These are phyloP conservation scores for Scophthalmus maximus DNA, from an alignment of 2,113 vertebrate species.

Conservation along the genomic window DNA sequence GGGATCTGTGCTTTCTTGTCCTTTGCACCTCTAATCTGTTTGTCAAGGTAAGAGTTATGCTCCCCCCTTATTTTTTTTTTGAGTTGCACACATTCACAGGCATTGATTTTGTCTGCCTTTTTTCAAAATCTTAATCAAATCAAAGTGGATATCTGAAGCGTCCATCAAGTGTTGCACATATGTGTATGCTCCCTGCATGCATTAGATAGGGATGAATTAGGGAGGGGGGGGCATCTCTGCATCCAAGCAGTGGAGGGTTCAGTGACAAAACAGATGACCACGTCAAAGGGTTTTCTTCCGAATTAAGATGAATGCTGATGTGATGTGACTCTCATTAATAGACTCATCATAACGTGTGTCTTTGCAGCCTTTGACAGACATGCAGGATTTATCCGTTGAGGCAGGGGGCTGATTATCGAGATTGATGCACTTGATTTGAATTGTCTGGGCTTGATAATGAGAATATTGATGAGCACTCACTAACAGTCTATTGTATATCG, in stretches of 20 bases:
- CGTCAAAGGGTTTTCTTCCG: conserved; percentile 34
- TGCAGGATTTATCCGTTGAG: conserved; percentile 57
- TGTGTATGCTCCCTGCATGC: conserved; percentile 39
- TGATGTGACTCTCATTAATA: conserved; percentile 55
- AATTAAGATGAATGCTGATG: conserved; percentile 35
- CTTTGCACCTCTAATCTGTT: conserved; percentile 78
- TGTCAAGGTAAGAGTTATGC: conserved; percentile 76
- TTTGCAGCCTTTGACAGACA: conserved; percentile 55
- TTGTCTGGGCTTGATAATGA: conserved; percentile 46
- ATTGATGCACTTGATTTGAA: conserved; percentile 61
- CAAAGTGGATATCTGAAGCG: conserved; percentile 21
- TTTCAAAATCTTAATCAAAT: conserved; percentile 4
- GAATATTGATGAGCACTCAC: conserved; percentile 55
- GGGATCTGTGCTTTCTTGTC: conserved; percentile 76
- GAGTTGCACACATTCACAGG: conserved; percentile 53
- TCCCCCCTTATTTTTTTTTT: conserved; percentile 7
- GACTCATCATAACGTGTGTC: conserved; percentile 42
- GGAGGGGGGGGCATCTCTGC: conserved; percentile 58
- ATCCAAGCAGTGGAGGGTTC: conserved; percentile 47
- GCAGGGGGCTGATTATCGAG: conserved; percentile 49
- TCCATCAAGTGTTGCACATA: conserved; percentile 27
- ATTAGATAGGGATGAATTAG: conserved; percentile 49
- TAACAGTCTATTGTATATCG: conserved; percentile 43
- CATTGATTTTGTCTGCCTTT: not conserved
- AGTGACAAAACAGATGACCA: conserved; percentile 36